Evolutionary conservation across 2,888 invertebrate species (phyloP), one percentile per base, ranked within the genome.

Genomic region (Dryococelus australis): DNA sequence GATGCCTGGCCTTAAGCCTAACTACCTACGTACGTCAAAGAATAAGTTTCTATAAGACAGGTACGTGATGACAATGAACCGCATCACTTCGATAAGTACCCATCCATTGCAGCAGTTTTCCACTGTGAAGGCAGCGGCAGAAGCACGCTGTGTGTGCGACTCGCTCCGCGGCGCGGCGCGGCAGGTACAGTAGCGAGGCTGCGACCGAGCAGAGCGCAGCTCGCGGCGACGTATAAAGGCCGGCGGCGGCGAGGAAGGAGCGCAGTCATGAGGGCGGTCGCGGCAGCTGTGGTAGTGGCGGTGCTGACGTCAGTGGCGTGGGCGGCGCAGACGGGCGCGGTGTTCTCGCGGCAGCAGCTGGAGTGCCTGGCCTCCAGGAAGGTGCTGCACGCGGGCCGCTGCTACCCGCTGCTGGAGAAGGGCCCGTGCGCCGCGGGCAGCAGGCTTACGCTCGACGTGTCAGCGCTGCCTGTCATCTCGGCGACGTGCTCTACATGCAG

Each of bases 361-460:
- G 65, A 65, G 65, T 65, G 65, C 65, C 65, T 65, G 65, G 65
- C 65, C 24, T 20, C 65, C 65, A 65, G 65, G 65, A 65, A 65
- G 65, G 65, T 65, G 65, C 65, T 65, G 65, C 65, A 65, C 65
- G 20, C 65, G 20, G 65, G 65, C 65, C 24, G n/a, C 24, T 65
- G 65, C 65, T n/a, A 65, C 65, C 2, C 65, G 65, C 65, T 65
- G n/a, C 65, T 65, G 65, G 65, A 65, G 65, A 8, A 65, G 65
- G 65, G 65, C 13, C 65, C 65, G 13, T 65, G 65, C 65, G 65
- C 8, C 65, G 10, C 65, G 65, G 65, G 65, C 65, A 65, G 65
- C 65, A 8, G 65, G 65, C 65, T 65, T 8, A 24, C 24, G 13
- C 65, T 65, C 20, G 65, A 65, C 65, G 65, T 12, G 65, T 8